Evolutionary conservation across 2,113 vertebrate species (phyloP), one percentile per base, ranked within the genome.

Genomic region (Dicrurus megarhynchus): DNA sequence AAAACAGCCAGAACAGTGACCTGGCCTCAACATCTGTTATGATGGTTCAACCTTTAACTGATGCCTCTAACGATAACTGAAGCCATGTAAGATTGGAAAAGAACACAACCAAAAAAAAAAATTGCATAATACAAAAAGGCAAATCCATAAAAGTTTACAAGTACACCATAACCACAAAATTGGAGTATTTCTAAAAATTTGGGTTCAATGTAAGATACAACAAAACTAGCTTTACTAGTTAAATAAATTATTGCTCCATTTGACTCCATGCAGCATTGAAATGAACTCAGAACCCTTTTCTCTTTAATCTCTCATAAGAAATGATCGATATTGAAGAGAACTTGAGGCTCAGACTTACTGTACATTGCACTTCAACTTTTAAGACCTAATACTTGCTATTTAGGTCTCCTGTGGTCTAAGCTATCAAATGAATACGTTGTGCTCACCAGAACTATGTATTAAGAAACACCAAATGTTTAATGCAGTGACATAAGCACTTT

Each of bases 321-420:
- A 98, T 96, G 97, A 98, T 98, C 97, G 98, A 99, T 98, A 98
- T 84, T 85, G 89, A 96, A 97, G 98, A 98, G 96, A 98, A 98
- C 91, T 98, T 93, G 97, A 98, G 98, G 98, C 98, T 99, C 98
- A 98, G 97, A 98, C 98, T 98, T 97, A 97, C 90, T 97, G 97
- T 96, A 98, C 99, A 99, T 99, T 99, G 99, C 99, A 99, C 99
- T 98, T 99, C 68, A 97, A 98, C 98, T 97, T 96, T 96, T 64
- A 96, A 98, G 98, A 98, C 98, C 98, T 97, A 97, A 97, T 90
- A 96, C 97, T 98, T 95, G 95, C 96, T 97, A 96, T 91, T 98
- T 91, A 97, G 98, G 98, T 97, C 98, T 96, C 76, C 76, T 75
- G 80, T 87, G 95, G 96, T 95, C 96, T 97, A 94, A 81, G 91